These are phyloP conservation scores for Megamerina dolium DNA, from an alignment of 2,888 invertebrate species.

Conservation along the genomic window DNA sequence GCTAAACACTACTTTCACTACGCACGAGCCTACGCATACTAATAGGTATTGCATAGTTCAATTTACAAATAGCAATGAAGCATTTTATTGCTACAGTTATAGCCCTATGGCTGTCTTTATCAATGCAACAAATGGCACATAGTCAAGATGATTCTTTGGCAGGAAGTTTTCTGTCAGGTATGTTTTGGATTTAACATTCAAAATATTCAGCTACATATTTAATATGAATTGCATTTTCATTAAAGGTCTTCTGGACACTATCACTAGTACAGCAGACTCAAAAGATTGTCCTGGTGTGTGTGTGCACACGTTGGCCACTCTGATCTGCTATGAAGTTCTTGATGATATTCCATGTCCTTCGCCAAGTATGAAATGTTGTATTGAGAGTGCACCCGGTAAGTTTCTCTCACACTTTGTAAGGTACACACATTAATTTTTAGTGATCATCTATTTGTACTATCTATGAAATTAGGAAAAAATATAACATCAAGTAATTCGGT, in stretches of 20 bases:
- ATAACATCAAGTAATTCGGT: no score
- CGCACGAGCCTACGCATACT: no score
- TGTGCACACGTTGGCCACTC: conserved; percentile 76
- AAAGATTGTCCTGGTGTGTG: conserved; percentile 87
- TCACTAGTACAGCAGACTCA: conserved; percentile 77
- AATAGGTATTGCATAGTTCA: no score
- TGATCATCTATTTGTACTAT: no score
- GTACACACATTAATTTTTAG: conserved; percentile 47
- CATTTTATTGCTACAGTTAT: conserved; percentile 14
- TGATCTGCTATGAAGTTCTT: conserved; percentile 79
- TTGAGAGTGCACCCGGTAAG: conserved; percentile 65
- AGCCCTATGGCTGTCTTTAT: conserved; percentile 22
- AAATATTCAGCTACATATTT: no score
- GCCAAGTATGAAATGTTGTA: conserved; percentile 76
- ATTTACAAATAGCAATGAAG: background rate
- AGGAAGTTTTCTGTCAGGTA: conserved; percentile 76
- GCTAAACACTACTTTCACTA: no score
- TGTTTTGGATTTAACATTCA: background rate
- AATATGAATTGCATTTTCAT: no score
- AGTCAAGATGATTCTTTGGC: conserved; percentile 70
- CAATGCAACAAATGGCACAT: conserved; percentile 14
- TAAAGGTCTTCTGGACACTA: conserved; percentile 72
- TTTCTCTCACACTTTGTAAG: no score
- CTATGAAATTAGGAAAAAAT: conserved; percentile 54
- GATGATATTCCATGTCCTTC: conserved; percentile 77